Conservation (phyloP, 1,140 invertebrate species). For the Teleogryllus occipitalis region DNA sequence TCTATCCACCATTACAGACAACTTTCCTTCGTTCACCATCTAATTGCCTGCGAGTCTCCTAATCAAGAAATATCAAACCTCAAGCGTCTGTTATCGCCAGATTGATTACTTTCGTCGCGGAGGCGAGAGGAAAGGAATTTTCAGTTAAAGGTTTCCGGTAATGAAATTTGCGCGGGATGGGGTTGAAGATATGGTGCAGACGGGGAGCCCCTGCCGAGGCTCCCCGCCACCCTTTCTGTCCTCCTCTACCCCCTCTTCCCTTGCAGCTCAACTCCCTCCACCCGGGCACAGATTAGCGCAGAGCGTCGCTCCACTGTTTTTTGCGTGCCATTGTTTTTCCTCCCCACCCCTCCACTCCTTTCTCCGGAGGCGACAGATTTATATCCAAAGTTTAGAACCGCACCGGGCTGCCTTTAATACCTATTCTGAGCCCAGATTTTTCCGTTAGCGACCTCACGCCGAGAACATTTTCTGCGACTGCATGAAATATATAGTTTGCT, state of each 20-base stretch:
- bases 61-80: not conserved
- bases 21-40: not conserved
- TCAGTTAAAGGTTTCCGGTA: not conserved
- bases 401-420: not conserved
- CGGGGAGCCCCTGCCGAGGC: not conserved
- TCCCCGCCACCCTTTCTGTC: not conserved
- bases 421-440: not conserved
- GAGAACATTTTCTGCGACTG: not conserved
- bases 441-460: not conserved
- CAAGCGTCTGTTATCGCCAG: not conserved
- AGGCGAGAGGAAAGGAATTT: not conserved
- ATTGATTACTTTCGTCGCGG: not conserved
- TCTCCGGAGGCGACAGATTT: not conserved
- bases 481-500: slow-evolving; percentile 1
- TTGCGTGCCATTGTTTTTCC: not conserved
- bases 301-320: not conserved
- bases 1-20: no score
- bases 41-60: not conserved
- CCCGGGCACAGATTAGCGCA: not conserved
- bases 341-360: not conserved
- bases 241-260: not conserved
- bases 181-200: not conserved
- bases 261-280: not conserved
- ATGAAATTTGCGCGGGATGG: not conserved
- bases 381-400: not conserved